Evolutionary conservation across 2,113 vertebrate genomes (phyloP), one percentile per base, ranked within the genome.

Genomic region (Nibea coibor): DNA sequence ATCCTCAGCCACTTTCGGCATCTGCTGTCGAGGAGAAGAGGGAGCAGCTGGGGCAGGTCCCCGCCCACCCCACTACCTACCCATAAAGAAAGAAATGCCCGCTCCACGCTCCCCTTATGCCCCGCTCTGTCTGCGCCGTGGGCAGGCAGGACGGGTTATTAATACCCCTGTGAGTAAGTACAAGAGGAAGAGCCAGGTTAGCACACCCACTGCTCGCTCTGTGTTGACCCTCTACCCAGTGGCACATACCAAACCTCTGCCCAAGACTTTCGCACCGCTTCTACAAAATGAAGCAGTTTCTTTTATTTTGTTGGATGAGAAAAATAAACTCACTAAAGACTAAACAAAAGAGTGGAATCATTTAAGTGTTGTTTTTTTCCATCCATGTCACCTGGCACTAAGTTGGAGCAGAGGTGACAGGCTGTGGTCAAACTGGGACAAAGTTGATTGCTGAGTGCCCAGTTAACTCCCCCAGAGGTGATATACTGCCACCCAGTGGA

Each of bases 21-120:
- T 89, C 82, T 8, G 74, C 89, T 87, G 72, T 88, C 24, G 82
- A 90, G 91, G 86, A 89, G 89, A 81, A 85, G 87, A 84, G 77
- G 62, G 43, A 88, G 88, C 90, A 93, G 90, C 91, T 93, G 91
- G 87, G 83, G 45, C 19, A 71, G 35, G 50, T 57, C 20, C 48
- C 71, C 59, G 0, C 51, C 67, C 59, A 43, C n/a, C 24, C 31
- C 31, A n/a, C 5, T 10, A 14, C 22, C 48, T 10, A 26, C 28
- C 76, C 12, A 10, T 28, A 75, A 57, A 39, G 6, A 20, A 14
- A 17, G 50, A 48, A 65, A 56, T 20, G 24, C 66, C 62, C 11
- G 5, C 39, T 62, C 72, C 22, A 51, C 4, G 0, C 76, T 72
- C 70, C 70, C n/a, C 58, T 70, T 10, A 71, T 74, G 64, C 84